Evolutionary conservation across 1,140 invertebrate genomes (phyloP).

Genomic region (Drosophila willistoni): DNA sequence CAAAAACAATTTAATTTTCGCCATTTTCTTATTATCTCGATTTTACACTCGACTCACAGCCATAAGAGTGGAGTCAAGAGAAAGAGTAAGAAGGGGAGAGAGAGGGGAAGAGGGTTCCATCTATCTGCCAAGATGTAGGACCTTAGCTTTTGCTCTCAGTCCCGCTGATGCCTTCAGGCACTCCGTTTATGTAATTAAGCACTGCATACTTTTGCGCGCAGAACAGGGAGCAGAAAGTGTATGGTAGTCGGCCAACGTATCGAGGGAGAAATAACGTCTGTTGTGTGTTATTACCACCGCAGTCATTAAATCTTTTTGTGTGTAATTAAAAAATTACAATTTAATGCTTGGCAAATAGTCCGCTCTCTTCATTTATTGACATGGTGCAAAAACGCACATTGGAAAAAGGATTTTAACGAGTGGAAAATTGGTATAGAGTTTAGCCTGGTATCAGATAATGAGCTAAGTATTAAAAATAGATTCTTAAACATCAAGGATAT

Average conservation of each 20-base stretch:
- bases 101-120: neutral
- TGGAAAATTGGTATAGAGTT: constrained; percentile 3
- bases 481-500: neutral
- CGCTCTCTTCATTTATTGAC: constrained; percentile 66
- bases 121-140: constrained; percentile 9
- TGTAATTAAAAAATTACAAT: constrained; percentile 80
- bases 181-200: constrained; percentile 74
- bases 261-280: constrained; percentile 40
- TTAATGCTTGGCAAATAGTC: constrained; percentile 69
- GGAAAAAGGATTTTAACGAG: constrained; percentile 23
- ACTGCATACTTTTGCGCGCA: constrained; percentile 56
- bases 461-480: neutral
- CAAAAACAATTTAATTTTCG: constrained; percentile 79
- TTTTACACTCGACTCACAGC: constrained; percentile 55
- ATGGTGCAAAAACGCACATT: constrained; percentile 23
- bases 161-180: constrained; percentile 24
- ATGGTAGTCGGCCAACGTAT: neutral
- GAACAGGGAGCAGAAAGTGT: neutral
- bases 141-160: constrained; percentile 15
- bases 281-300: constrained; percentile 70
- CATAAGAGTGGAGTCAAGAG: neutral
- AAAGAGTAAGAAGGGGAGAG: neutral
- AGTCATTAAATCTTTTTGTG: constrained; percentile 77
- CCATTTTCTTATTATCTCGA: constrained; percentile 78
- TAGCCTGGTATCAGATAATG: neutral